Percentiles rank a stretch among this genome's conserved stretches.
Conservation (phyloP, 2,888 invertebrate genomes). For the Dicranocentrus wangi region DNA sequence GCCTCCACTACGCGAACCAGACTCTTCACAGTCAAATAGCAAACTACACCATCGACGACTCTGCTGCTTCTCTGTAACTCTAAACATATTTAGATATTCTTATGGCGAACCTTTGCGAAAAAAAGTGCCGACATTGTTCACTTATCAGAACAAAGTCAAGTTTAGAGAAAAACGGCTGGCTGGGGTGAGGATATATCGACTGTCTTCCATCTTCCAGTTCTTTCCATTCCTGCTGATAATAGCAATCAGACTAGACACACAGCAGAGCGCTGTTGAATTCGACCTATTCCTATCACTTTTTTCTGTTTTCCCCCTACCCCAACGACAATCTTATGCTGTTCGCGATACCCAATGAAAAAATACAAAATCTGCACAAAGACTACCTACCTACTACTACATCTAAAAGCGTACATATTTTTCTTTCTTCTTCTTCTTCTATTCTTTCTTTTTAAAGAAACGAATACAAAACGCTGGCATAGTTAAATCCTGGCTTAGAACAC, state of each 20-base stretch:
- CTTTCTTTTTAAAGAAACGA: not conserved
- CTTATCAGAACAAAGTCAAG: not conserved
- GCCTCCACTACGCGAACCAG: not conserved
- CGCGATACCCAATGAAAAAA: not conserved
- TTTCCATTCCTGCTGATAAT: not conserved
- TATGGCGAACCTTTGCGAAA: not conserved
- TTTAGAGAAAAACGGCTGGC: not conserved
- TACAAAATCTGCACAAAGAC: constrained; percentile 25
- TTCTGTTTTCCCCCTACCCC: constrained; percentile 5
- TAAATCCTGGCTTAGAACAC: constrained; percentile 20
- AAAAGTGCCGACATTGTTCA: not conserved
- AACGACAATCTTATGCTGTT: constrained; percentile 5
- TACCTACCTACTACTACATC: not conserved
- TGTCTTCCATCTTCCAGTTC: no score
- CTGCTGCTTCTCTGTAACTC: no score
- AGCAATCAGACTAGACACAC: constrained; percentile 1
- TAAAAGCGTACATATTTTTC: no score
- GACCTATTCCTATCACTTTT: constrained; percentile 16
- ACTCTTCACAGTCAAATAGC: no score
- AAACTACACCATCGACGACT: no score
- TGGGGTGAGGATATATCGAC: not conserved
- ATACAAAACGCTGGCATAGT: not conserved
- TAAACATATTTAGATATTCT: not conserved
- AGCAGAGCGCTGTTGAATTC: no score
- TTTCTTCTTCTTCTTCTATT: no score